phyloP scores from a whole-genome alignment of 2,113 vertebrate genomes.

The Urocolius indicus region DNA sequence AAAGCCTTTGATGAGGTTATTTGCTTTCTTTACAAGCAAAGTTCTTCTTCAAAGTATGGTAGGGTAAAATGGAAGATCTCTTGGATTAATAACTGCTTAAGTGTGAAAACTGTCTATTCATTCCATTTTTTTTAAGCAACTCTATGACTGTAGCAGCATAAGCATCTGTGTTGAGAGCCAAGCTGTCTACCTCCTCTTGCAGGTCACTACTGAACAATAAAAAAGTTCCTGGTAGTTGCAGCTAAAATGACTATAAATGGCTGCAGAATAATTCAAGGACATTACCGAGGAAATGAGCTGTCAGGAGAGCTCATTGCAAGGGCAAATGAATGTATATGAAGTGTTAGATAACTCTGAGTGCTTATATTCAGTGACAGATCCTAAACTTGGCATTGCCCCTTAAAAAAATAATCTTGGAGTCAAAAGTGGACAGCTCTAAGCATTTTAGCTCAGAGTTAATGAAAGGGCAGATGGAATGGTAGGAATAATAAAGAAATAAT shows the following conservation, averaged over 20 bases:
- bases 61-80: not conserved
- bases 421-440: not conserved
- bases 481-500: not conserved
- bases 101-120: not conserved
- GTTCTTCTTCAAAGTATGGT: not conserved
- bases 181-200: not conserved
- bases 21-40: not conserved
- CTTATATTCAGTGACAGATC: not conserved
- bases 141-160: not conserved
- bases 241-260: not conserved
- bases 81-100: not conserved
- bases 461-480: not conserved
- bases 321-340: not conserved
- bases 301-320: not conserved
- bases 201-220: not conserved
- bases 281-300: not conserved
- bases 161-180: not conserved
- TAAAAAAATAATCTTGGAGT: not conserved
- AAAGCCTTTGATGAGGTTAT: not conserved
- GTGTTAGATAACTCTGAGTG: not conserved
- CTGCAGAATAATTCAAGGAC: not conserved
- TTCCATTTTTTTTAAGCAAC: not conserved
- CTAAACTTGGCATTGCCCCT: not conserved
- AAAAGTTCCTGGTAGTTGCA: not conserved
- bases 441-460: not conserved